Percentiles rank a stretch among this genome's conserved stretches.
Evolutionary conservation across 2,797 vertebrate genomes (phyloP).

Genomic region (Tragopan temminckii): DNA sequence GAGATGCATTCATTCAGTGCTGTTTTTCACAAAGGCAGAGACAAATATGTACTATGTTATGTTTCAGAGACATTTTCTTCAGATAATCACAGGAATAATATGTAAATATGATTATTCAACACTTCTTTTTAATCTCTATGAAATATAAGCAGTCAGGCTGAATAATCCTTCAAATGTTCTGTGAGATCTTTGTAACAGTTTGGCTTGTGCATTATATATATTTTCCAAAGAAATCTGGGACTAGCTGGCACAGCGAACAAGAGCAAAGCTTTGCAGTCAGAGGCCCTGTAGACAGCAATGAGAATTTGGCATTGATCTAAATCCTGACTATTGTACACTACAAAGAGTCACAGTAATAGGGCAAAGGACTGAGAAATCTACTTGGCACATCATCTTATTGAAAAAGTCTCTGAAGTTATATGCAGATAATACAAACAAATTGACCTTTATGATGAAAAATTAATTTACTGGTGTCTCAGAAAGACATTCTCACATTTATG

Average conservation of each 20-base stretch:
- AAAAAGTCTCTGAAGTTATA: neutral
- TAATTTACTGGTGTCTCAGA: neutral
- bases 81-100: constrained; percentile 23
- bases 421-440: neutral
- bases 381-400: neutral
- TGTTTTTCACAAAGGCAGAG: neutral
- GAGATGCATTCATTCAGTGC: neutral
- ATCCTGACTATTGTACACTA: neutral
- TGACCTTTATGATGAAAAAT: neutral
- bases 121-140: neutral
- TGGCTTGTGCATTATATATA: neutral
- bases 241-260: constrained; percentile 15
- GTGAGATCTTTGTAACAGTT: neutral
- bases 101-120: constrained; percentile 32
- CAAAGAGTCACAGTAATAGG: constrained; percentile 11
- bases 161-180: neutral
- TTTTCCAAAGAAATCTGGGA: neutral
- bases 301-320: constrained; percentile 24
- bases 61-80: neutral
- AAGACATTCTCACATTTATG: neutral
- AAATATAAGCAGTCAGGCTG: neutral
- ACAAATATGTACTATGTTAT: neutral
- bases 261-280: neutral
- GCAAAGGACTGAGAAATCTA: neutral
- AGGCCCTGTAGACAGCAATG: neutral